Evolutionary conservation across 2,113 vertebrate genomes (phyloP).

Genomic region (Megaptera novaeangliae): DNA sequence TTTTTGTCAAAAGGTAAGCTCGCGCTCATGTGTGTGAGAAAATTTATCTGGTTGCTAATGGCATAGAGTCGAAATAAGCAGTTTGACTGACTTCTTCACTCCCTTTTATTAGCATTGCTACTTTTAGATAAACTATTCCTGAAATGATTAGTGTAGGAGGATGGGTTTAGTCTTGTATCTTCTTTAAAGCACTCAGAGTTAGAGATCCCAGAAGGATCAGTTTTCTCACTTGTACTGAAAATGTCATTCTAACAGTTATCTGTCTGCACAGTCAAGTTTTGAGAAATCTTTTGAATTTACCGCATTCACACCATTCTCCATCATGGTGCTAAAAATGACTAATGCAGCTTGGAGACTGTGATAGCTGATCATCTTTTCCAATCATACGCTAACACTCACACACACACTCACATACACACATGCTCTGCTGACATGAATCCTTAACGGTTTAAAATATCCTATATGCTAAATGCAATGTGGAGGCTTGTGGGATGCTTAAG

Average conservation of each 20-base stretch:
- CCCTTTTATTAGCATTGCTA: conserved; percentile 77
- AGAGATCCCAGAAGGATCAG: conserved; percentile 84
- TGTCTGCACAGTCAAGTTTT: conserved; percentile 84
- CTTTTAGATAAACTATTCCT: conserved; percentile 81
- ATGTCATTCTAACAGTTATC: conserved; percentile 87
- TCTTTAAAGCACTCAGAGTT: conserved; percentile 81
- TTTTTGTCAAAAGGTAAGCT: conserved; percentile 67
- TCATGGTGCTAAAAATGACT: conserved; percentile 83
- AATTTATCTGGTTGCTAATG: conserved; percentile 67
- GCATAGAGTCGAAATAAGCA: conserved; percentile 42
- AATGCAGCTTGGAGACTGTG: conserved; percentile 80
- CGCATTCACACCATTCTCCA: conserved; percentile 84
- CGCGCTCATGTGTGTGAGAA: not conserved
- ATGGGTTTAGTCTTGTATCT: conserved; percentile 83
- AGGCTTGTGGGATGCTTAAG: not conserved
- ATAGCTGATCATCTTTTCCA: conserved; percentile 79
- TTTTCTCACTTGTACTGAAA: conserved; percentile 86
- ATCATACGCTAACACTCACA: conserved; percentile 42
- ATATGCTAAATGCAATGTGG: conserved; percentile 9
- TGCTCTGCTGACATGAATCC: conserved; percentile 60
- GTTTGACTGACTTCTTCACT: conserved; percentile 63
- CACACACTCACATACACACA: conserved; percentile 39
- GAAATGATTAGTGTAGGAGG: conserved; percentile 82
- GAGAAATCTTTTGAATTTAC: conserved; percentile 82
- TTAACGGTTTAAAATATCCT: conserved; percentile 67